phyloP scores from a whole-genome alignment of 2,888 invertebrate species.

The Rhopalosiphum nymphaeae region DNA sequence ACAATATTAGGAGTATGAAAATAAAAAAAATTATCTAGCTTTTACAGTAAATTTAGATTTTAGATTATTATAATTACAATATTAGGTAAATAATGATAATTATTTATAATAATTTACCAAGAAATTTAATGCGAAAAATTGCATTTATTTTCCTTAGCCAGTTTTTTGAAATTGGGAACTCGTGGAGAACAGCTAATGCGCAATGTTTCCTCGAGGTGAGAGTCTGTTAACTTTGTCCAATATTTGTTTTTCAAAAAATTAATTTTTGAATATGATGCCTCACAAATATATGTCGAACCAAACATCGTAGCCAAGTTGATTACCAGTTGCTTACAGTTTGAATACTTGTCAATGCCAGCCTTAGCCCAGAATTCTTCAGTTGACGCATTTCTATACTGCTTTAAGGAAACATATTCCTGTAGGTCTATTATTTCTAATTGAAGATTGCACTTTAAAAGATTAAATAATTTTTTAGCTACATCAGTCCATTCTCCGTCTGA shows the following conservation, averaged over 20 bases:
- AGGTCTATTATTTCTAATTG: too few species aligned
- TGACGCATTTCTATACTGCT: background rate
- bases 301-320: slow-evolving; percentile 9
- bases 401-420: slow-evolving; percentile 16
- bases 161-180: background rate
- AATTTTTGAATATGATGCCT: slow-evolving; percentile 6
- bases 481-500: too few species aligned
- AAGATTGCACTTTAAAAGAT: too few species aligned
- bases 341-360: background rate
- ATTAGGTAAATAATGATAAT: too few species aligned
- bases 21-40: too few species aligned
- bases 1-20: too few species aligned
- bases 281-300: slow-evolving; percentile 1
- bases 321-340: slow-evolving; percentile 7
- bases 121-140: slow-evolving; percentile 37
- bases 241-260: slow-evolving; percentile 9
- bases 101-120: too few species aligned
- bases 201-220: background rate
- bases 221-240: slow-evolving; percentile 1
- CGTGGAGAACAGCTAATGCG: background rate
- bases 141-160: slow-evolving; percentile 21
- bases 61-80: too few species aligned
- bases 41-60: too few species aligned
- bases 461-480: too few species aligned
- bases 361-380: slow-evolving; percentile 18